Conservation (phyloP, 2,888 invertebrate genomes). For the Ernsta delagoae region DNA sequence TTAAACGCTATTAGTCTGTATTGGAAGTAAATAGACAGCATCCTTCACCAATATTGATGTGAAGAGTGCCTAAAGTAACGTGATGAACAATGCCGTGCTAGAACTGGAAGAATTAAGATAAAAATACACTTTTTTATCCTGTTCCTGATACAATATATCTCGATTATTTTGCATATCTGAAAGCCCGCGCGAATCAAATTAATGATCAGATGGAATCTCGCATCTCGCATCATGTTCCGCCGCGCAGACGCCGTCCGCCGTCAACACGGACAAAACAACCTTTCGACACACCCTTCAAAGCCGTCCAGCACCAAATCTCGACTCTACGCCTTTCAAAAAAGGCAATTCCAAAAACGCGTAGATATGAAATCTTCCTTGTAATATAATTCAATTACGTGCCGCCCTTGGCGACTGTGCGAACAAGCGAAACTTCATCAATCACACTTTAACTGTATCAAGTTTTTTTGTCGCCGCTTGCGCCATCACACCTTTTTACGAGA, state of each 20-base stretch:
- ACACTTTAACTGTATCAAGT: conserved; percentile 81
- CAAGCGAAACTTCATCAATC: conserved; percentile 71
- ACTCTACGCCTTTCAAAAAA: conserved; percentile 52
- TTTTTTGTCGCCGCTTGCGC: conserved; percentile 61
- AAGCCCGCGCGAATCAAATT: conserved; percentile 72
- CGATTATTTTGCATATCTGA: conserved; percentile 5
- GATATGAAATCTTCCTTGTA: conserved; percentile 58
- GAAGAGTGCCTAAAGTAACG: too few relatives aligned
- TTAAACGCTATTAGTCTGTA: background rate
- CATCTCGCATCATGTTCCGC: conserved; percentile 57
- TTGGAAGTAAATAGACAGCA: too few relatives aligned
- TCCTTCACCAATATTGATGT: too few relatives aligned
- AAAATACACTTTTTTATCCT: background rate
- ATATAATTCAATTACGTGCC: conserved; percentile 76
- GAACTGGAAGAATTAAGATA: background rate
- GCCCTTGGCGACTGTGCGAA: conserved; percentile 66
- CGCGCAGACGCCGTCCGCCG: conserved; percentile 54
- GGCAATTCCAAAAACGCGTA: conserved; percentile 53
- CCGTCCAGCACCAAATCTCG: conserved; percentile 52
- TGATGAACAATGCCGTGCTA: background rate
- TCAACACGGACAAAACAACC: conserved; percentile 48
- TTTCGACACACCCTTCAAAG: conserved; percentile 46
- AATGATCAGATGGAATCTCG: conserved; percentile 70
- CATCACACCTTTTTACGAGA: conserved; percentile 58
- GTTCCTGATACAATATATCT: background rate